phyloP scores from a whole-genome alignment of 2,113 vertebrate genomes.

The Calypte anna region DNA sequence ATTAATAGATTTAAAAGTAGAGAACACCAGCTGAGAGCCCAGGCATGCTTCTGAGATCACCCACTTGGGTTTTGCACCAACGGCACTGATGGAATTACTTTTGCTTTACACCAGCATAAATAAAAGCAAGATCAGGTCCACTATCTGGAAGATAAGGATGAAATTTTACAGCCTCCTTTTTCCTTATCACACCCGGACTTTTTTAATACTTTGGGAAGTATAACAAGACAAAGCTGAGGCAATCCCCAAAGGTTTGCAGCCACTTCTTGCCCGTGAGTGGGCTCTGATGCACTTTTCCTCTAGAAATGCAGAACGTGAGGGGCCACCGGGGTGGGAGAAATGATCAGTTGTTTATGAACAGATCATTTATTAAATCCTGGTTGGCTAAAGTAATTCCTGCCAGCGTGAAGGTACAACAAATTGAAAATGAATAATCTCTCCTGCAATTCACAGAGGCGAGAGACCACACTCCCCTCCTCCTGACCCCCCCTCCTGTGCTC shows the following conservation, averaged over 20 bases:
- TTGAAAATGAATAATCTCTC: constrained; percentile 59
- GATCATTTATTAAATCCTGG: constrained; percentile 64
- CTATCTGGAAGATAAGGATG: constrained; percentile 52
- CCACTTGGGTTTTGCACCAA: constrained; percentile 31
- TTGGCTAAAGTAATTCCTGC: constrained; percentile 63
- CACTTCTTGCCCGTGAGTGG: background rate
- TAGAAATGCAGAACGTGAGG: background rate
- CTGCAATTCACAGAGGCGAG: background rate
- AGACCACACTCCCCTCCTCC: background rate
- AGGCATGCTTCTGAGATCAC: constrained; percentile 17
- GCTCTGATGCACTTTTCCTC: background rate
- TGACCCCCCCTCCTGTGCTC: background rate
- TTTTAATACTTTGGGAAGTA: constrained; percentile 16
- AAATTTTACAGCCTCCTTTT: constrained; percentile 58
- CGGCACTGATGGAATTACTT: constrained; percentile 45
- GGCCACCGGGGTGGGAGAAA: background rate
- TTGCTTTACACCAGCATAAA: constrained; percentile 57
- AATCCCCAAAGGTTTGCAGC: background rate
- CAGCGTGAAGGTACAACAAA: constrained; percentile 45
- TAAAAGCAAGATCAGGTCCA: constrained; percentile 48
- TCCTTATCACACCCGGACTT: constrained; percentile 19
- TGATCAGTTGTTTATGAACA: constrained; percentile 40
- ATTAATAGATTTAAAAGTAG: constrained; percentile 59
- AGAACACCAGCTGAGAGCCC: background rate
- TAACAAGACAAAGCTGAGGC: background rate